These are phyloP conservation scores for Nibea albiflora DNA, from an alignment of 2,113 vertebrate species.

Conservation along the genomic window DNA sequence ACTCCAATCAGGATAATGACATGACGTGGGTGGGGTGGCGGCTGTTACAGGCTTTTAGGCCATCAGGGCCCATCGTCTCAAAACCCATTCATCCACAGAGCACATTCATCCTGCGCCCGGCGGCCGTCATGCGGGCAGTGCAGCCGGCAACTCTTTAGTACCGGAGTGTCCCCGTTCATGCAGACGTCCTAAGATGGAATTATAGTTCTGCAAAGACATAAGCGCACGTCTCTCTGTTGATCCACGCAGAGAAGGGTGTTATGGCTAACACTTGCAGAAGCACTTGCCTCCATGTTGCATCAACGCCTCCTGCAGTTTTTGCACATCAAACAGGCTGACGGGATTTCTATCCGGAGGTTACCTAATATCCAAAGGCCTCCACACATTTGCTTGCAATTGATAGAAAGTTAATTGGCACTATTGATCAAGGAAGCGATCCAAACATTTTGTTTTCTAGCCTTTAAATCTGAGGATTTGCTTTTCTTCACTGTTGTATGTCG, in stretches of 20 bases:
- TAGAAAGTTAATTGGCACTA: neutral
- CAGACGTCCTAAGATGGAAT: neutral
- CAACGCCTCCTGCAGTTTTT: neutral
- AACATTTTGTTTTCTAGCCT: neutral
- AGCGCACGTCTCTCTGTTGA: neutral
- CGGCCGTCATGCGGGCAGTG: neutral
- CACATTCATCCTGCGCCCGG: neutral
- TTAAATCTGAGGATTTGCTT: neutral
- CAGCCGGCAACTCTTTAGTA: no score
- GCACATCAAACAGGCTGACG: neutral
- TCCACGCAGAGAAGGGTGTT: neutral
- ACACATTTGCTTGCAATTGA: no score
- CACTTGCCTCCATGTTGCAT: no score
- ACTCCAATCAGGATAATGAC: neutral
- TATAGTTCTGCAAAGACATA: neutral
- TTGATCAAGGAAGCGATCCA: neutral
- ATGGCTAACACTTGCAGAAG: neutral
- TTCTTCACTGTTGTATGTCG: neutral
- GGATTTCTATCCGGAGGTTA: neutral
- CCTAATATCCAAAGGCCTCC: neutral
- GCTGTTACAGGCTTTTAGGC: neutral
- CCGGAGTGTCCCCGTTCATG: neutral
- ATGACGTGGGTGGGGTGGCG: neutral
- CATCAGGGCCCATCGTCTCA: neutral
- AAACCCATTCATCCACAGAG: no score